Evolutionary conservation across 2,888 invertebrate genomes (phyloP).

Genomic region (Blastobasis lacticolella): DNA sequence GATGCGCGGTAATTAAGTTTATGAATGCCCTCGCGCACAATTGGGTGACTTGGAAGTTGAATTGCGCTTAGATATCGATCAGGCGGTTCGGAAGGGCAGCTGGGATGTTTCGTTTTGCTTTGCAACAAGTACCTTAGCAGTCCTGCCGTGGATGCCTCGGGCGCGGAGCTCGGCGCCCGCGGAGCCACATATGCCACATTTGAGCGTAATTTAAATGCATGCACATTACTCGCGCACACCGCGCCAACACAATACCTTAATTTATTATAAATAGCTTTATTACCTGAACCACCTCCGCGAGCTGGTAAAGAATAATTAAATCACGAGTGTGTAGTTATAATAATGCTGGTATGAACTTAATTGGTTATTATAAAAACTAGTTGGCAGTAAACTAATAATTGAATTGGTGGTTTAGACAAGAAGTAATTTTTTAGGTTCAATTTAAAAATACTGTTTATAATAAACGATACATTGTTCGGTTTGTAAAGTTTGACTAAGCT

Average conservation of each 20-base stretch:
- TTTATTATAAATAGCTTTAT: slow-evolving; percentile 53
- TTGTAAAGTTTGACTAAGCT: too few relatives aligned
- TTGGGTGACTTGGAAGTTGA: slow-evolving; percentile 16
- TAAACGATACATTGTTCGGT: too few relatives aligned
- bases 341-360: slow-evolving; percentile 1
- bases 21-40: slow-evolving; percentile 20
- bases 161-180: slow-evolving; percentile 10
- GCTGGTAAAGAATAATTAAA: slow-evolving; percentile 12
- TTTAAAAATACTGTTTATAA: too few relatives aligned
- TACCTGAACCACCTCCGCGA: slow-evolving; percentile 22
- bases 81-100: neutral
- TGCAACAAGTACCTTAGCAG: slow-evolving; percentile 18
- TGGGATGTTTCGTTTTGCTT: neutral
- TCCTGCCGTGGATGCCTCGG: slow-evolving; percentile 16
- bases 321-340: too few relatives aligned
- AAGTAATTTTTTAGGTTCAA: too few relatives aligned
- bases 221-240: slow-evolving; percentile 46
- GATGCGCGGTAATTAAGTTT: slow-evolving; percentile 20
- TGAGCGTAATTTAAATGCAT: slow-evolving; percentile 62
- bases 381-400: neutral
- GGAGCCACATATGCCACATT: slow-evolving; percentile 39
- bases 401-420: too few relatives aligned
- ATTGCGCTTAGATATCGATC: slow-evolving; percentile 5
- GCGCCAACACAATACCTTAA: slow-evolving; percentile 44
- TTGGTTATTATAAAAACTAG: neutral